phyloP scores from a whole-genome alignment of 2,888 invertebrate species.

The Drosophila glabriapex region DNA sequence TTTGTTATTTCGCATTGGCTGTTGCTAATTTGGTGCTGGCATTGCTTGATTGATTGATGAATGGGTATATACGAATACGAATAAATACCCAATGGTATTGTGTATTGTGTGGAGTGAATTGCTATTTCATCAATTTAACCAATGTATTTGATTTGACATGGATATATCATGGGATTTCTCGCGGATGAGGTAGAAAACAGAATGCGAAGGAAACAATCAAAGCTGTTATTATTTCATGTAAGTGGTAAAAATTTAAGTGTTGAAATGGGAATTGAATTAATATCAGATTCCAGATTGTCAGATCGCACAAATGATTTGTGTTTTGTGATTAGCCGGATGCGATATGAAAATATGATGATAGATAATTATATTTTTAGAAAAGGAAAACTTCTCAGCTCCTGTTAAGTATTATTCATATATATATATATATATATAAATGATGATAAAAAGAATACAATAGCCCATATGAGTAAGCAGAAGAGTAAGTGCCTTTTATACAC shows the following conservation, averaged over 20 bases:
- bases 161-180: not conserved
- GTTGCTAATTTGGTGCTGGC: conserved; percentile 68
- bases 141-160: conserved; percentile 16
- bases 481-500: too few relatives aligned
- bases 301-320: not conserved
- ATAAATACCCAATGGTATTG: conserved; percentile 50
- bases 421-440: not conserved
- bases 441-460: too few relatives aligned
- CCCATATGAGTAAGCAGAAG: too few relatives aligned
- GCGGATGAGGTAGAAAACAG: not conserved
- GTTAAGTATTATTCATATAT: not conserved
- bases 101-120: conserved; percentile 58
- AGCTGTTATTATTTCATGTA: conserved; percentile 8
- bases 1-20: conserved; percentile 22
- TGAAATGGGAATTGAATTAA: conserved; percentile 33
- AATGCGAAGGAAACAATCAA: conserved; percentile 13
- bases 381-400: not conserved
- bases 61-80: conserved; percentile 29
- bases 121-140: conserved; percentile 56
- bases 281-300: not conserved
- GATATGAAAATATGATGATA: not conserved
- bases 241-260: conserved; percentile 14
- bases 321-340: conserved; percentile 9
- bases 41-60: conserved; percentile 55
- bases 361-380: not conserved